These are phyloP conservation scores for Carassius auratus DNA, from an alignment of 2,113 vertebrate species.

Conservation along the genomic window DNA sequence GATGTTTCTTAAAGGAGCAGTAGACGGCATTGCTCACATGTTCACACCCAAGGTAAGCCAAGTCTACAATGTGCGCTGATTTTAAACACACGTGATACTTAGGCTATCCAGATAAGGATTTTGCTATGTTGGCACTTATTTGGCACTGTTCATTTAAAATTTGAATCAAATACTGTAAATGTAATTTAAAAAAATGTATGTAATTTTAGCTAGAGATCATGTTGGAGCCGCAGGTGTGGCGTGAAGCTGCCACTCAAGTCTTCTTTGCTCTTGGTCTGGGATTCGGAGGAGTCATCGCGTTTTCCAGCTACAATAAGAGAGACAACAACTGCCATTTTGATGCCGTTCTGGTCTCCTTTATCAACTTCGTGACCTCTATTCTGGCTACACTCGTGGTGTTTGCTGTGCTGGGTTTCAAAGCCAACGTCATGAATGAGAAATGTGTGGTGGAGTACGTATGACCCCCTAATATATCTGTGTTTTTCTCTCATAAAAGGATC, in stretches of 20 bases:
- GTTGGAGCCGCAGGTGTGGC: slow-evolving; percentile 97
- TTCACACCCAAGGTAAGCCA: slow-evolving; percentile 98
- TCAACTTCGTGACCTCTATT: slow-evolving; percentile 96
- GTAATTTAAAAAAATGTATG: neutral
- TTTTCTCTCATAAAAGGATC: neutral
- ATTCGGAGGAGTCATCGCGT: slow-evolving; percentile 97
- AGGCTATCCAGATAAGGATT: neutral
- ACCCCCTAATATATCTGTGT: neutral
- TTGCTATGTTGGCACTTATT: neutral
- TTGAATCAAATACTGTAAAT: neutral
- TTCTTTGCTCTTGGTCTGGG: slow-evolving; percentile 78
- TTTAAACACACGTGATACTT: neutral
- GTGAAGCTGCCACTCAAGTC: slow-evolving; percentile 88
- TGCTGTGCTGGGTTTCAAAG: slow-evolving; percentile 97
- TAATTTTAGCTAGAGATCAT: slow-evolving; percentile 92
- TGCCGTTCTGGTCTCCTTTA: slow-evolving; percentile 90
- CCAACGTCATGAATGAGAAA: slow-evolving; percentile 98
- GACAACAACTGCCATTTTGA: slow-evolving; percentile 99
- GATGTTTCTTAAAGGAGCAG: slow-evolving; percentile 86
- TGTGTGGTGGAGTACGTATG: slow-evolving; percentile 94
- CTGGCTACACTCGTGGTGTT: slow-evolving; percentile 97
- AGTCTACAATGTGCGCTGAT: too few relatives aligned
- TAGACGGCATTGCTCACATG: slow-evolving; percentile 97
- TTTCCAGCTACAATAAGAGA: slow-evolving; percentile 99
- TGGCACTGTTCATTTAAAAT: neutral